Percentiles rank a stretch among this genome's conserved stretches.
Conservation (phyloP, 2,888 invertebrate species). For the Cantharis nigra region DNA sequence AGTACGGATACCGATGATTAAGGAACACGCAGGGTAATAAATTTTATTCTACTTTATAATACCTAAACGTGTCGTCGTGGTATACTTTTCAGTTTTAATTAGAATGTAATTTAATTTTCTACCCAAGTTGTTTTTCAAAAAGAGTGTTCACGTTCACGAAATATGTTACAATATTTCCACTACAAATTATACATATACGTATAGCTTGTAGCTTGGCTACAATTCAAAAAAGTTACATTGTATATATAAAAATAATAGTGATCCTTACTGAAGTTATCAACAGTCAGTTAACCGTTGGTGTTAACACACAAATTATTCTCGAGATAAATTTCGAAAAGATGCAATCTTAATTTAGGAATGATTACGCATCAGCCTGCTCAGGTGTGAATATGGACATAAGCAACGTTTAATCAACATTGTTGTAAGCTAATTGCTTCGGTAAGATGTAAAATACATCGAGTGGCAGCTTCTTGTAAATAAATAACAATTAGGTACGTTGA, state of each 20-base stretch:
- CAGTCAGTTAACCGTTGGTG: background rate
- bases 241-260: background rate
- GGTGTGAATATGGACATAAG: background rate
- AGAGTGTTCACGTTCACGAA: background rate
- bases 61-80: background rate
- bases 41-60: background rate
- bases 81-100: background rate
- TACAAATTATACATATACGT: background rate
- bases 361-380: background rate
- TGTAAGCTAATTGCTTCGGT: background rate
- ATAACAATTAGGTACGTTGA: conserved; percentile 19
- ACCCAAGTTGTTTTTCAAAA: background rate
- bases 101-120: background rate
- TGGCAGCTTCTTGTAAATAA: conserved; percentile 15
- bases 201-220: background rate
- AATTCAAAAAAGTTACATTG: background rate
- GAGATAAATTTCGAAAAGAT: background rate
- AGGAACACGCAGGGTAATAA: background rate
- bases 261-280: background rate
- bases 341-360: background rate
- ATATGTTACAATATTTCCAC: background rate
- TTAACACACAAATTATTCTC: background rate
- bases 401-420: background rate
- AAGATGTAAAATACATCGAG: conserved; percentile 10
- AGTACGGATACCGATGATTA: background rate